Conservation (phyloP, 2,888 invertebrate species). For the Dysmachus trigonus region DNA sequence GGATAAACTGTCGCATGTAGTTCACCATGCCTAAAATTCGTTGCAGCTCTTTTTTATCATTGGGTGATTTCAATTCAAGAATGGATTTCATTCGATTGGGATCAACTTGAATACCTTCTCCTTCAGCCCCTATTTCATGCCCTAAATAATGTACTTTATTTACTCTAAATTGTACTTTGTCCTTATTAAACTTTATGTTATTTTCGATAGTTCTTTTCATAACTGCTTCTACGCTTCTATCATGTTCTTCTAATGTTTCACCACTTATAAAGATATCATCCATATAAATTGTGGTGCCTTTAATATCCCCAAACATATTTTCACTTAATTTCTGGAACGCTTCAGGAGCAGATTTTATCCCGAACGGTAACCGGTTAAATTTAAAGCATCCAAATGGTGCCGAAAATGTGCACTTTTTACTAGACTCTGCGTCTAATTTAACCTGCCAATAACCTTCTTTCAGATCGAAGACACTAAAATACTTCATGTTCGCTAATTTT, state of each 20-base stretch:
- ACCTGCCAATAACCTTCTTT: constrained; percentile 47
- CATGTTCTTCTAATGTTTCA: neutral
- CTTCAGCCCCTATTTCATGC: neutral
- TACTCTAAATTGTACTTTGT: constrained; percentile 32
- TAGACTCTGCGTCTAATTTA: constrained; percentile 37
- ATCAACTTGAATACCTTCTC: neutral
- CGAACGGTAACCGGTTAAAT: constrained; percentile 35
- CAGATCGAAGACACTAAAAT: constrained; percentile 44
- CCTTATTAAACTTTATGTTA: constrained; percentile 27
- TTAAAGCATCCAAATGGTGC: constrained; percentile 16
- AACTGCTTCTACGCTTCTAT: neutral
- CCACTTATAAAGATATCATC: neutral
- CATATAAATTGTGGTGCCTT: neutral
- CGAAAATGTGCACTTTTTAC: constrained; percentile 48
- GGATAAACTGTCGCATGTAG: constrained; percentile 50
- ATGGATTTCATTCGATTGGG: neutral
- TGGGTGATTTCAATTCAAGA: neutral
- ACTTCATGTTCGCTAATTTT: constrained; percentile 10
- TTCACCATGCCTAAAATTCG: constrained; percentile 44
- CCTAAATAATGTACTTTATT: constrained; percentile 27
- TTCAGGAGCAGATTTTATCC: constrained; percentile 46
- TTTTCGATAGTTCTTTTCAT: constrained; percentile 26
- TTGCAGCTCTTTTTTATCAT: constrained; percentile 22
- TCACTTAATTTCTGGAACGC: constrained; percentile 50
- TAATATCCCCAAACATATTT: constrained; percentile 48